A percentile compares a stretch with the other conserved stretches of the same genome.
phyloP scores from a whole-genome alignment of 2,113 vertebrate species.

The Rallus limicola region DNA sequence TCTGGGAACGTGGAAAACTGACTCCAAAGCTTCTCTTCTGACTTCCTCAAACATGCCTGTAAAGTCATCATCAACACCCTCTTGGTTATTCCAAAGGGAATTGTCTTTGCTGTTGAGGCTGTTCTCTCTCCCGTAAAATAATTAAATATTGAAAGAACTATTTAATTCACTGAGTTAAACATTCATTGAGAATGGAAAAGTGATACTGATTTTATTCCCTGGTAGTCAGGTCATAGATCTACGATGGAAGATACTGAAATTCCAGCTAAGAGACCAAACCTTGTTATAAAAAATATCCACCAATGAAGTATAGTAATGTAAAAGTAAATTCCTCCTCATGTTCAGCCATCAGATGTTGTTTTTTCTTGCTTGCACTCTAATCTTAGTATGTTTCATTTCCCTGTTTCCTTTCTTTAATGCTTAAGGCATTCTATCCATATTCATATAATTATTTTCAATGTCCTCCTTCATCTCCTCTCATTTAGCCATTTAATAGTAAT shows the following conservation, averaged over 20 bases:
- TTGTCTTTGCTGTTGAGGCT: background rate
- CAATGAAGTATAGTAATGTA: background rate
- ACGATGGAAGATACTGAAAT: conserved; percentile 48
- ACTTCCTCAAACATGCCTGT: background rate
- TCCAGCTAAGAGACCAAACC: conserved; percentile 39
- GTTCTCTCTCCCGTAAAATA: conserved; percentile 18
- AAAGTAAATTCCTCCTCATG: background rate
- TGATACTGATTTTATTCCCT: conserved; percentile 60
- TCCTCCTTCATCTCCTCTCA: background rate
- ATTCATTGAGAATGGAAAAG: conserved; percentile 59
- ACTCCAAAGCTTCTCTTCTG: background rate
- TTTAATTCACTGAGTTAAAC: conserved; percentile 67
- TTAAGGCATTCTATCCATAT: background rate
- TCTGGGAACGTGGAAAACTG: background rate
- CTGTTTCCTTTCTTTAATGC: background rate
- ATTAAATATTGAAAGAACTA: conserved; percentile 65
- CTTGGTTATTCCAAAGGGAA: conserved; percentile 9
- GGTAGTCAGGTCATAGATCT: conserved; percentile 33
- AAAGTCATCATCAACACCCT: background rate
- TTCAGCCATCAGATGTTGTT: background rate
- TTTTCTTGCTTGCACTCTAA: background rate
- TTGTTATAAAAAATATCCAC: background rate
- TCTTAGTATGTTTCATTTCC: background rate
- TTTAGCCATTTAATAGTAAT: background rate
- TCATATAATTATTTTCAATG: background rate